Base-by-base conservation (phyloP, 2,797 vertebrate species). In the Micromesistius poutassou region DNA sequence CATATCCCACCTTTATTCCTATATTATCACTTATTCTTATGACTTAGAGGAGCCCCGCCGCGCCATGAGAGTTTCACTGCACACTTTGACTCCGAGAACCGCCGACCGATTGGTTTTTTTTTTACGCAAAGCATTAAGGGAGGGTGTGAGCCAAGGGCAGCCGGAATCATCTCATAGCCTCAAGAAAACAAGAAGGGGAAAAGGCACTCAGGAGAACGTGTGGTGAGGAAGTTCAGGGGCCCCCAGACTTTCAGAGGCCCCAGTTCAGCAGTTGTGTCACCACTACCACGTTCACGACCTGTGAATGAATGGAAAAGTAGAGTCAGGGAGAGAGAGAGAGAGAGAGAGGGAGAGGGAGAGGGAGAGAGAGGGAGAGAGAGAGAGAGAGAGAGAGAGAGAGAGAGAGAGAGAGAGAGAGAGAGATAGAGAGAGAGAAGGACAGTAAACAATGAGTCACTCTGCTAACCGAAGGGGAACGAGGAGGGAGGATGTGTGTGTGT, bases 381-480 rank as follows among this genome's bases (percentile, higher is more conserved):
- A 89, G 84, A 84, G 86, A 84, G 85, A 84, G 87, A 91, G 88
- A 90, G 79, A 80, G 82, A 74, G 88, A 83, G 92, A 93, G 83
- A 75, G 90, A 79, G 40, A 46, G 40, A 46, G 40, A 76, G 86
- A 80, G 77, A 87, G 92, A 92, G 80, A 89, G 88, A 88, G 87
- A 89, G 84, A 84, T 86, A 84, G 90, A 79, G 40, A 16, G 40
- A 46, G 13, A 77, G 86, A 80, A 84, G 86, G 87, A 87, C 87
- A 88, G 91, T 94, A 95, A 95, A 94, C 89, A 94, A 91, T 88
- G 91, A 95, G 87, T 93, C 92, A 93, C 90, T 88, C 89, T 80
- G 78, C 86, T 85, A 89, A 92, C 85, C 80, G 75, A 77, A 68
- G 78, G 71, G 80, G 82, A 81, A 78, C 28, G 80, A 83, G 79